Evolutionary conservation across 2,797 vertebrate species (phyloP).

Genomic region (Anolis apletophallus): DNA sequence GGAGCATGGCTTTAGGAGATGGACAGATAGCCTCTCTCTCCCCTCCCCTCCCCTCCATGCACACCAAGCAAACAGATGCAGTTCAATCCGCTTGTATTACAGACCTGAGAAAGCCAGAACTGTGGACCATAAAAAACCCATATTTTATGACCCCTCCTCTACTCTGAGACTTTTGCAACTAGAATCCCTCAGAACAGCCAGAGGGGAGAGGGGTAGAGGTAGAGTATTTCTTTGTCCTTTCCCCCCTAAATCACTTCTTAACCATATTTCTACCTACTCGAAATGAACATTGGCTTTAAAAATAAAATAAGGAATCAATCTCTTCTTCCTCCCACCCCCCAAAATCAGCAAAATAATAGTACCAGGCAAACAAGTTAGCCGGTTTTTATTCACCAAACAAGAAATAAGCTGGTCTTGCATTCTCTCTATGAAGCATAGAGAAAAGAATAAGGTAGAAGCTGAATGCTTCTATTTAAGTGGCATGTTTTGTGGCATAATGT

Average conservation of each 20-base stretch:
- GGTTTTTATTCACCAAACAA: neutral
- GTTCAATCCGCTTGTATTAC: conserved; percentile 15
- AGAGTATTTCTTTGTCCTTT: too few relatives aligned
- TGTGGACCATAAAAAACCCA: neutral
- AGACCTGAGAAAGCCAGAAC: neutral
- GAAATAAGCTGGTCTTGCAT: neutral
- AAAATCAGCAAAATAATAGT: neutral
- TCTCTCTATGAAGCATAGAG: neutral
- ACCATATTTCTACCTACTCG: neutral
- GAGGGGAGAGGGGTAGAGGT: too few relatives aligned
- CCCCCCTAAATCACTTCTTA: neutral
- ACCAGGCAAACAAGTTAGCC: neutral
- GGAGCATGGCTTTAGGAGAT: conserved; percentile 31
- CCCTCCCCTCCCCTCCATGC: neutral
- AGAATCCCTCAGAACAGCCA: neutral
- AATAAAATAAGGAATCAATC: neutral
- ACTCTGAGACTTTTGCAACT: neutral
- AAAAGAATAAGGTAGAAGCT: neutral
- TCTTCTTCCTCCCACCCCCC: too few relatives aligned
- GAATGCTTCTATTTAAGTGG: too few relatives aligned
- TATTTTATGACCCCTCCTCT: neutral
- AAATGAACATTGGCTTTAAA: neutral
- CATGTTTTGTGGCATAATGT: too few relatives aligned
- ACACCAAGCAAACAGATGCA: conserved; percentile 2
- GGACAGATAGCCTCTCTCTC: neutral